Percentiles rank a stretch among this genome's conserved stretches.
Conservation (phyloP, 2,888 invertebrate species). For the Horisme vitalbata region DNA sequence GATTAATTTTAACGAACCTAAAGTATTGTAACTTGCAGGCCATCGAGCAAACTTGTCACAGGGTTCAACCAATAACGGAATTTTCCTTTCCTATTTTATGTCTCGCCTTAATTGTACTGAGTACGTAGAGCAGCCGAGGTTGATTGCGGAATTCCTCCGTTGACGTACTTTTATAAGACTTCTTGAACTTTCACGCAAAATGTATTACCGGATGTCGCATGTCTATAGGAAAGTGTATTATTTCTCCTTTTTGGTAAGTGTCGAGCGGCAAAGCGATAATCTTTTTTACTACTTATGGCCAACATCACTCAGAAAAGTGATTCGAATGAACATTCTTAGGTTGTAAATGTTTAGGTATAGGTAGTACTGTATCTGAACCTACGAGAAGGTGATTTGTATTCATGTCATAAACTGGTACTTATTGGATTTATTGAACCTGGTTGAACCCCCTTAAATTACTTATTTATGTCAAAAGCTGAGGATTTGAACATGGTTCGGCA, state of each 20-base stretch:
- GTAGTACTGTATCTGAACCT: too few relatives aligned
- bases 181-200: constrained; percentile 25
- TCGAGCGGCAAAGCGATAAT: constrained; percentile 4
- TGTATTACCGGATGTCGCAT: constrained; percentile 2
- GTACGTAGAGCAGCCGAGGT: neutral
- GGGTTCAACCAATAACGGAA: constrained; percentile 6
- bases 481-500: too few relatives aligned
- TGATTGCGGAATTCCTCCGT: constrained; percentile 12
- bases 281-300: constrained; percentile 4
- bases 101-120: neutral
- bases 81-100: constrained; percentile 13
- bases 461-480: too few relatives aligned
- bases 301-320: neutral
- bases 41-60: neutral
- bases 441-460: too few relatives aligned
- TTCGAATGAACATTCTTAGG: too few relatives aligned
- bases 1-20: too few relatives aligned
- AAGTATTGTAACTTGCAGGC: too few relatives aligned
- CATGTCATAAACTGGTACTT: too few relatives aligned
- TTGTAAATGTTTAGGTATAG: too few relatives aligned
- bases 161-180: constrained; percentile 11
- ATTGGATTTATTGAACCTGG: too few relatives aligned
- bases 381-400: too few relatives aligned
- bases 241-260: constrained; percentile 2
- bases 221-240: neutral